These are phyloP conservation scores for Agrochola macilenta DNA, from an alignment of 2,888 invertebrate genomes.

Conservation along the genomic window DNA sequence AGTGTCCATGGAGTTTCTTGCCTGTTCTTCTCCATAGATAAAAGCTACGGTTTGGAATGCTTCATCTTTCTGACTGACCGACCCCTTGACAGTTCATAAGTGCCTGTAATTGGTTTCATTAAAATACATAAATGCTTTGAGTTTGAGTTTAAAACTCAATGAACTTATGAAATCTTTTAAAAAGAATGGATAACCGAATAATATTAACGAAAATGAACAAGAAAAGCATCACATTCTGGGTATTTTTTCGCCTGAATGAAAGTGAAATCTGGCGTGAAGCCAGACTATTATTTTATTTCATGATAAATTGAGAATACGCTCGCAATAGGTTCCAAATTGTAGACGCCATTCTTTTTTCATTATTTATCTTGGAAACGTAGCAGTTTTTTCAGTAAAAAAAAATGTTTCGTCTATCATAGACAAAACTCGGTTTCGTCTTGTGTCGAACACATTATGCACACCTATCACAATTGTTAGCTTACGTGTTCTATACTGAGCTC, in stretches of 20 bases:
- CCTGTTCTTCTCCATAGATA: neutral
- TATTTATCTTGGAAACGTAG: neutral
- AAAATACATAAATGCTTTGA: neutral
- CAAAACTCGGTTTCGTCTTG: neutral
- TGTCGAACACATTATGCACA: neutral
- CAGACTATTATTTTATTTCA: slow-evolving; percentile 25
- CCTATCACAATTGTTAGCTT: too few species aligned
- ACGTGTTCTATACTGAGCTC: too few species aligned
- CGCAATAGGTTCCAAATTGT: slow-evolving; percentile 12
- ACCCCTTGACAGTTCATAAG: neutral
- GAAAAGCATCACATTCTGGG: neutral
- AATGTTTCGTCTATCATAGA: neutral
- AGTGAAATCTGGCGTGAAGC: slow-evolving; percentile 25
- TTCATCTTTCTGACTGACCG: neutral
- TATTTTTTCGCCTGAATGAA: slow-evolving; percentile 41
- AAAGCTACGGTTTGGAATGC: neutral
- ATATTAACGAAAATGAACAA: neutral
- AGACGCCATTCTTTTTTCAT: neutral
- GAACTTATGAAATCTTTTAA: neutral
- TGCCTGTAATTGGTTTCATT: too few species aligned
- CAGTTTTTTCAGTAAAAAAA: neutral
- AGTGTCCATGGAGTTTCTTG: neutral
- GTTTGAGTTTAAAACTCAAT: neutral
- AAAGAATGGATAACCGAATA: neutral
- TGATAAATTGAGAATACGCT: slow-evolving; percentile 14